Percentiles rank a stretch among this genome's conserved stretches.
Conservation (phyloP, 2,888 invertebrate genomes). For the Clanis bilineata region DNA sequence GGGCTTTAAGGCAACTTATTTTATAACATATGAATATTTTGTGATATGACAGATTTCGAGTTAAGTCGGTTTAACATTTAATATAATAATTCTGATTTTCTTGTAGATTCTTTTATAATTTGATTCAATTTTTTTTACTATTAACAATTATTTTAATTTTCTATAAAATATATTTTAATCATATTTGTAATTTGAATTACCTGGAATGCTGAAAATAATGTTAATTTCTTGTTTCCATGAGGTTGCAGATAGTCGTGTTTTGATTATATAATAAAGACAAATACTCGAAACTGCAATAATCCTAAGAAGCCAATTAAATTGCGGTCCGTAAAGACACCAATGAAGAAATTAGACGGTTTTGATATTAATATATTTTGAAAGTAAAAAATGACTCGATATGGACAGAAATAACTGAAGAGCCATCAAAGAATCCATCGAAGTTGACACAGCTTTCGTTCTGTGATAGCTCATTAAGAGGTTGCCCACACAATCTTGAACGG, state of each 20-base stretch:
- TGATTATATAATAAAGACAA: too few relatives aligned
- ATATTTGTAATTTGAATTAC: too few relatives aligned
- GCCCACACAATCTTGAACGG: constrained; percentile 30
- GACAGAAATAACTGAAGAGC: constrained; percentile 22
- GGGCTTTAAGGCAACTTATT: neutral
- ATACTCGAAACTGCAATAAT: too few relatives aligned
- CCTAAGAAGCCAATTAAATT: neutral
- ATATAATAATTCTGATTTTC: too few relatives aligned
- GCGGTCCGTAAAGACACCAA: neutral
- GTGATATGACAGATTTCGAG: neutral
- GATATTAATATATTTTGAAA: neutral
- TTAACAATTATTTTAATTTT: too few relatives aligned
- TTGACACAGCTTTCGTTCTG: constrained; percentile 23
- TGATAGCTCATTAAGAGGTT: constrained; percentile 50
- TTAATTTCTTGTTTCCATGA: too few relatives aligned
- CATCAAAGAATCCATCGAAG: constrained; percentile 28
- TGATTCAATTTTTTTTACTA: too few relatives aligned
- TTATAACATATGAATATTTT: neutral
- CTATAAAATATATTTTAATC: too few relatives aligned
- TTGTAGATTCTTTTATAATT: too few relatives aligned
- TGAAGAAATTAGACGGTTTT: neutral
- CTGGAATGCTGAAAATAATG: too few relatives aligned
- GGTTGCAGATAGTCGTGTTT: too few relatives aligned
- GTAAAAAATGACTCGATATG: constrained; percentile 14
- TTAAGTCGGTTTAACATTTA: too few relatives aligned